Conservation (phyloP, 2,797 vertebrate species). For the Scleropages formosus region DNA sequence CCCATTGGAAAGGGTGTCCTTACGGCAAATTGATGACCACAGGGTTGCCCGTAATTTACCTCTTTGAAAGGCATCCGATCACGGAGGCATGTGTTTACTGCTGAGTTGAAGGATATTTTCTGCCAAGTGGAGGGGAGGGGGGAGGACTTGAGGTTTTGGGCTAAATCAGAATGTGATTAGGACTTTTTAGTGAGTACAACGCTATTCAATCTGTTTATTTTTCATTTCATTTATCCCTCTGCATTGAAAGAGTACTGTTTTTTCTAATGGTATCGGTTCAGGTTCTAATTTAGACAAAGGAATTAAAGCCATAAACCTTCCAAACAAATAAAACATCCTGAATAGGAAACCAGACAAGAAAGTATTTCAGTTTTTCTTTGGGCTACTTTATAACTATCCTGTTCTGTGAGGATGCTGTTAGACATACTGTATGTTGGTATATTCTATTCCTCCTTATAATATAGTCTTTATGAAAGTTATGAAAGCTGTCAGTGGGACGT, state of each 20-base stretch:
- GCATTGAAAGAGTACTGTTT: neutral
- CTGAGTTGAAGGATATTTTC: neutral
- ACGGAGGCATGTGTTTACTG: constrained; percentile 1
- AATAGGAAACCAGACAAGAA: neutral
- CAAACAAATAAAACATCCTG: neutral
- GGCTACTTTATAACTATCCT: neutral
- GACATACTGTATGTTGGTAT: too few relatives aligned
- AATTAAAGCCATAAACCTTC: neutral
- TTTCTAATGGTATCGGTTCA: neutral
- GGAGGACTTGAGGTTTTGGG: neutral
- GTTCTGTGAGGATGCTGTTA: neutral
- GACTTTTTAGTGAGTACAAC: neutral
- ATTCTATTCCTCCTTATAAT: too few relatives aligned
- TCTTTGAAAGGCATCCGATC: neutral
- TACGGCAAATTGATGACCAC: neutral
- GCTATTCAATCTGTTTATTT: neutral
- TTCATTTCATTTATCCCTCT: neutral
- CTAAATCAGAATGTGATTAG: neutral
- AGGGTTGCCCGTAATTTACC: neutral
- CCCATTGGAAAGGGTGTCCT: neutral
- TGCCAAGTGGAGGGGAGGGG: neutral
- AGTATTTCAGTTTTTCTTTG: neutral
- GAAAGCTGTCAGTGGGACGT: neutral
- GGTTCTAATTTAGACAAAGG: neutral
- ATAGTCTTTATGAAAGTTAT: neutral